Percentiles rank a stretch among this genome's conserved stretches.
phyloP scores from a whole-genome alignment of 2,113 vertebrate species.

The Bubo scandiacus region DNA sequence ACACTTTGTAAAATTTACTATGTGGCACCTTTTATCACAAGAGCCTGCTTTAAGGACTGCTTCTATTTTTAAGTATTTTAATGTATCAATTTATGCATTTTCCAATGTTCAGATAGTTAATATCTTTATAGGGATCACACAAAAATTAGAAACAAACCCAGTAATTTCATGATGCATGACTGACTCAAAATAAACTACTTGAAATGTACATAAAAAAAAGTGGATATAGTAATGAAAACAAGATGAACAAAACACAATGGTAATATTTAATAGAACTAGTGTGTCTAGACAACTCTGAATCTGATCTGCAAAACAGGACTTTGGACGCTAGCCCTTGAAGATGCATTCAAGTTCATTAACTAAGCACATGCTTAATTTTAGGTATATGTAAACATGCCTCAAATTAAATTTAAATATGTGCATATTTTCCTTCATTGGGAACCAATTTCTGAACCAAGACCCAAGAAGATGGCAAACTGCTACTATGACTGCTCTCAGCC shows the following conservation, averaged over 20 bases:
- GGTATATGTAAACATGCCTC: not conserved
- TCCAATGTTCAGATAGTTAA: not conserved
- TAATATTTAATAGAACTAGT: not conserved
- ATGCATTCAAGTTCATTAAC: not conserved
- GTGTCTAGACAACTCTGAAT: not conserved
- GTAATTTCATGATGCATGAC: not conserved
- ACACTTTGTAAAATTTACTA: not conserved
- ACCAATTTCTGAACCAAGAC: not conserved
- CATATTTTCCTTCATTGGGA: not conserved
- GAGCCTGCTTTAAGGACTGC: not conserved
- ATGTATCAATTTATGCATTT: not conserved
- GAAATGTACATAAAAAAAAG: not conserved
- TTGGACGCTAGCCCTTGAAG: not conserved
- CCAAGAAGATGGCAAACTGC: not conserved
- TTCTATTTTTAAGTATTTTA: not conserved
- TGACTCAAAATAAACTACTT: not conserved
- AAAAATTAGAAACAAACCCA: not conserved
- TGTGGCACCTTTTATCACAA: not conserved
- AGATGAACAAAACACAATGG: not conserved
- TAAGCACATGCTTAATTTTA: not conserved
- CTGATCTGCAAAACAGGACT: not conserved
- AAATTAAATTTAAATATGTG: not conserved
- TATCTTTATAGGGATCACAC: not conserved
- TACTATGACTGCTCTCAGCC: not conserved
- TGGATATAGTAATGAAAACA: not conserved